These are phyloP conservation scores for Heliocidaris tuberculata DNA, from an alignment of 35 echinoderm and acorn worm genomes.

Conservation along the genomic window DNA sequence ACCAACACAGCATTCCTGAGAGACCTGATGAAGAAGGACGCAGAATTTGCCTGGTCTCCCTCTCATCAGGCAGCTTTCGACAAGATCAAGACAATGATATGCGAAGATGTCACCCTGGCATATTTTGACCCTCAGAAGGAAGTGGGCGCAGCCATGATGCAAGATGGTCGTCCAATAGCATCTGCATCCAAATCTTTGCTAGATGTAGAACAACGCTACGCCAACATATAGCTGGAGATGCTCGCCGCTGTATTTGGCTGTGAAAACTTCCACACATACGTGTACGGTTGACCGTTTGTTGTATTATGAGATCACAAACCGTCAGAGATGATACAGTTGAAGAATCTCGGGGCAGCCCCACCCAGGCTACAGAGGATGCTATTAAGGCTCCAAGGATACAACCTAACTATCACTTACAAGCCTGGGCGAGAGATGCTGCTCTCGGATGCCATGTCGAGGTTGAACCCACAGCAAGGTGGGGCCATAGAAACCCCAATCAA, in stretches of 20 bases:
- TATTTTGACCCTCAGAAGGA: conserved; percentile 51
- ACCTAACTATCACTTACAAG: no score
- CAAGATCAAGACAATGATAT: conserved; percentile 58
- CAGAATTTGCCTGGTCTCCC: conserved; percentile 50
- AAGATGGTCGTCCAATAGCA: conserved; percentile 50
- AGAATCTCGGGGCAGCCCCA: no score
- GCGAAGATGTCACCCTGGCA: neutral
- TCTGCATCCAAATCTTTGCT: conserved; percentile 48
- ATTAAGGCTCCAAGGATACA: no score
- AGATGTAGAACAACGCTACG: conserved; percentile 43
- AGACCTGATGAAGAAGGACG: conserved; percentile 52
- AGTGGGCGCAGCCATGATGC: conserved; percentile 46
- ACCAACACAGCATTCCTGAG: conserved; percentile 46
- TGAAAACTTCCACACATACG: conserved; percentile 61
- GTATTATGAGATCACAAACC: neutral
- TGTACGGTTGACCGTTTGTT: conserved; percentile 51
- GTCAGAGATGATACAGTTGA: no score
- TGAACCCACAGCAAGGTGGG: no score
- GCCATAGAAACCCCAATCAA: no score
- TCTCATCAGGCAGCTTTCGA: conserved; percentile 55
- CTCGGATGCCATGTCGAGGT: no score
- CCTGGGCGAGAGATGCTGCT: no score
- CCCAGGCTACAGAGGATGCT: no score
- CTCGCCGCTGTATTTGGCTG: conserved; percentile 54
- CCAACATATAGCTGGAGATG: conserved; percentile 60